These are phyloP conservation scores for Anoplius nigerrimus DNA, from an alignment of 2,888 invertebrate genomes.

Conservation along the genomic window DNA sequence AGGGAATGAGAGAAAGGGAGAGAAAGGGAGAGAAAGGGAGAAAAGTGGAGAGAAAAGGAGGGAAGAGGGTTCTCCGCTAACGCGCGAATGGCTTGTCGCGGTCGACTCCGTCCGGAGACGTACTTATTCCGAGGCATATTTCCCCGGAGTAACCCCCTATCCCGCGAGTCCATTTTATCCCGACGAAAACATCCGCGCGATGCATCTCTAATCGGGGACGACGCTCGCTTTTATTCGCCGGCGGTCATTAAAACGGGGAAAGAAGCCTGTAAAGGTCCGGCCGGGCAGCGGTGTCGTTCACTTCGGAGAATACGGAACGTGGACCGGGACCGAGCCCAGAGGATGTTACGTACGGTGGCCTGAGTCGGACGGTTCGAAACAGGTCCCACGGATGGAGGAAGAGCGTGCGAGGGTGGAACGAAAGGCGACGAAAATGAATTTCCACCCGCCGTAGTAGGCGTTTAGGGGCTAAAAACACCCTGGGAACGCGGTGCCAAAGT, in stretches of 20 bases:
- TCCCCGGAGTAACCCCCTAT: slow-evolving; percentile 40
- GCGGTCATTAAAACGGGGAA: too few species aligned
- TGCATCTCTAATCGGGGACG: slow-evolving; percentile 48
- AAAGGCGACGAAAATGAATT: too few species aligned
- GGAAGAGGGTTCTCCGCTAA: slow-evolving; percentile 18
- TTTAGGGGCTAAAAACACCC: slow-evolving; percentile 36
- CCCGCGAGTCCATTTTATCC: slow-evolving; percentile 26
- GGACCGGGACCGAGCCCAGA: too few species aligned
- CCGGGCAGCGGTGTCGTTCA: not conserved
- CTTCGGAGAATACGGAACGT: not conserved
- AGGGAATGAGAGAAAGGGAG: not conserved
- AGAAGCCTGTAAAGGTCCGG: too few species aligned
- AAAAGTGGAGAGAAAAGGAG: not conserved
- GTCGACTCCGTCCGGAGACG: slow-evolving; percentile 5
- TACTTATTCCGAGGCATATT: slow-evolving; percentile 48
- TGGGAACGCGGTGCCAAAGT: slow-evolving; percentile 53
- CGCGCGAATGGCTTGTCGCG: too few species aligned
- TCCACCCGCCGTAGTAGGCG: slow-evolving; percentile 17
- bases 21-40: not conserved
- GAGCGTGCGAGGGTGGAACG: too few species aligned
- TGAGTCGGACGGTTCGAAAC: too few species aligned
- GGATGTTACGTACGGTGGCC: too few species aligned
- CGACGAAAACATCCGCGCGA: slow-evolving; percentile 36
- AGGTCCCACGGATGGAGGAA: too few species aligned
- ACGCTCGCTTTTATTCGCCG: not conserved